phyloP scores from a whole-genome alignment of 2,113 vertebrate genomes.

The Percopsis transmontana region DNA sequence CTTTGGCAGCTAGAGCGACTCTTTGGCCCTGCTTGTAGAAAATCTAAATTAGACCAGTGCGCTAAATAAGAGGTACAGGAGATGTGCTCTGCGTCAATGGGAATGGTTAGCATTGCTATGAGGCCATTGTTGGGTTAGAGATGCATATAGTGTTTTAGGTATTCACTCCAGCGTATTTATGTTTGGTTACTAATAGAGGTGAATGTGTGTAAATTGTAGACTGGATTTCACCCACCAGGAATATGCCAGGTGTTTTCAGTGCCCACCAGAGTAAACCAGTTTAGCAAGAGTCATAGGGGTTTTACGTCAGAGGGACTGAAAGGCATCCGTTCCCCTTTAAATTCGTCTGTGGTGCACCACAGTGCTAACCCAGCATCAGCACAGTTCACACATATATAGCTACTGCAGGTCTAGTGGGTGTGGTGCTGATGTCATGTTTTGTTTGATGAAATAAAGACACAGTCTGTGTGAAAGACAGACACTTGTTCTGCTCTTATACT shows the following conservation, averaged over 20 bases:
- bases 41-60: constrained; percentile 43
- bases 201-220: not conserved
- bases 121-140: constrained; percentile 14
- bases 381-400: constrained; percentile 17
- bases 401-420: constrained; percentile 42
- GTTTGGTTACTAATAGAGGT: not conserved
- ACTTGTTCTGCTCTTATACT: not conserved
- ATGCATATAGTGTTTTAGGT: constrained; percentile 7
- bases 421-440: constrained; percentile 46
- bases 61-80: constrained; percentile 52
- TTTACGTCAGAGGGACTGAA: constrained; percentile 33
- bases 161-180: not conserved
- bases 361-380: constrained; percentile 27
- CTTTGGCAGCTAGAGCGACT: constrained; percentile 47
- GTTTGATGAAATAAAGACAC: constrained; percentile 33
- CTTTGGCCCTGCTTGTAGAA: constrained; percentile 38
- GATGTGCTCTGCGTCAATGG: constrained; percentile 44
- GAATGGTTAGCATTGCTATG: constrained; percentile 26
- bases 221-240: not conserved
- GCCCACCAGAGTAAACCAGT: constrained; percentile 8
- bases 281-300: constrained; percentile 29
- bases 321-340: constrained; percentile 20
- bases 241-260: not conserved
- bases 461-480: not conserved
- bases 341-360: constrained; percentile 29